A percentile compares a stretch with the other conserved stretches of the same genome.
These are phyloP conservation scores for Actenoides hombroni DNA, from an alignment of 2,113 vertebrate genomes.

Conservation along the genomic window DNA sequence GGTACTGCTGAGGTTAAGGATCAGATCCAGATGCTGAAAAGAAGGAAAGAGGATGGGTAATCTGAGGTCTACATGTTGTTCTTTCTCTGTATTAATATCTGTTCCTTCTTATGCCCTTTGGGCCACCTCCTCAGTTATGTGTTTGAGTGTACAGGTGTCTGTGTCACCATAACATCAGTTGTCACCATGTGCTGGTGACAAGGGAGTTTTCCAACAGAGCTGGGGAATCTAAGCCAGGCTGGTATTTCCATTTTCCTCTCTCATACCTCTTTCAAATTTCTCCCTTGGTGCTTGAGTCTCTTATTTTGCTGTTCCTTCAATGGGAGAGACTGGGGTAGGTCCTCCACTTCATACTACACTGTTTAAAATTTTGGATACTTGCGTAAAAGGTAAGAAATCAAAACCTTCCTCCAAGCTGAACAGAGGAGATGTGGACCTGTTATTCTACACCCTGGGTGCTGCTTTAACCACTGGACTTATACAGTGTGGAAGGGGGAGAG, in stretches of 20 bases:
- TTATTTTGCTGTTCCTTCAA: neutral
- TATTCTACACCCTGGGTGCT: neutral
- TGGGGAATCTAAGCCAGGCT: neutral
- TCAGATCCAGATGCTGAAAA: neutral
- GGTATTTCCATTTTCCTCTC: neutral
- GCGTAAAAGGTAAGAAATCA: neutral
- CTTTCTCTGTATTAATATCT: rapidly evolving
- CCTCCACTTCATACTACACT: neutral
- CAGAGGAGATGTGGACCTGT: neutral
- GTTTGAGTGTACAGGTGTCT: rapidly evolving
- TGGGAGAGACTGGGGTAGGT: neutral
- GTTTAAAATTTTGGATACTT: neutral
- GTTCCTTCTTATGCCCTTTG: neutral
- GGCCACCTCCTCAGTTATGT: neutral
- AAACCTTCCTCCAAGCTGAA: neutral
- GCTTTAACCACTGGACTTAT: neutral
- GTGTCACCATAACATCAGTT: rapidly evolving
- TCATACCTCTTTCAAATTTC: neutral
- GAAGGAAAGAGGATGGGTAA: neutral
- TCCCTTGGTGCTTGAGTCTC: neutral
- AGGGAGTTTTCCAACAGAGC: neutral
- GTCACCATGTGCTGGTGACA: neutral
- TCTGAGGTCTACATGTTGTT: neutral
- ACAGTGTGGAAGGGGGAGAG: neutral
- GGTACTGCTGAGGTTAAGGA: neutral